Percentiles rank a stretch among this genome's conserved stretches.
These are phyloP conservation scores for Gila orcuttii DNA, from an alignment of 2,113 vertebrate genomes.

Conservation along the genomic window DNA sequence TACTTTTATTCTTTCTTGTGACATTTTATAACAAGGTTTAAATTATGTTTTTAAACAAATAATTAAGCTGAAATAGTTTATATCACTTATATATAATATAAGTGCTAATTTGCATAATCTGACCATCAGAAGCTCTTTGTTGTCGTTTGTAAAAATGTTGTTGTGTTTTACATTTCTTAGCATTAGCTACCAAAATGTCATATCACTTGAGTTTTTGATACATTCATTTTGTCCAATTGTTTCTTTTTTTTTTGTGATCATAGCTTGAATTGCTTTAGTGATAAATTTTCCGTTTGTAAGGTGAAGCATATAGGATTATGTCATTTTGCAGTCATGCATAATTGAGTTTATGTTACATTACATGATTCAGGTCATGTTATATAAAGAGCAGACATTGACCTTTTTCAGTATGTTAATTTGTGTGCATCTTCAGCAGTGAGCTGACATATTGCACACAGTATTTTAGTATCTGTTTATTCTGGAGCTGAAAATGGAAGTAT, in stretches of 20 bases:
- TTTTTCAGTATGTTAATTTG: not conserved
- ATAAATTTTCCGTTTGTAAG: not conserved
- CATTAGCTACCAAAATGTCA: not conserved
- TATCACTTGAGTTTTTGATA: not conserved
- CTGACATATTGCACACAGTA: constrained; percentile 52
- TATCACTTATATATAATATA: no score
- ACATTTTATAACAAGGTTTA: no score
- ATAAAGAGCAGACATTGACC: not conserved
- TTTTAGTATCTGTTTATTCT: constrained; percentile 68
- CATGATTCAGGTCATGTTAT: not conserved
- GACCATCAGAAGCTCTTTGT: not conserved
- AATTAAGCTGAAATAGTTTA: no score
- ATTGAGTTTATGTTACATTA: not conserved
- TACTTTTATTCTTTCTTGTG: no score
- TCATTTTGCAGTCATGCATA: not conserved
- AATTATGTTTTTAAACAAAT: no score
- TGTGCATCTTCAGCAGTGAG: constrained; percentile 47
- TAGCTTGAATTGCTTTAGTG: not conserved
- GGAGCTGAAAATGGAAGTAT: constrained; percentile 58
- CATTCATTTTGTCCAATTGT: not conserved
- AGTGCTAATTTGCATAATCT: no score
- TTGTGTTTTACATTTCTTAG: not conserved
- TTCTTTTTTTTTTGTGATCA: not conserved
- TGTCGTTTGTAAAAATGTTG: not conserved
- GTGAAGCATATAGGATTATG: not conserved